Evolutionary conservation across 2,888 invertebrate genomes (phyloP), one percentile per base, ranked within the genome.

Genomic region (Cylloceria caligata): DNA sequence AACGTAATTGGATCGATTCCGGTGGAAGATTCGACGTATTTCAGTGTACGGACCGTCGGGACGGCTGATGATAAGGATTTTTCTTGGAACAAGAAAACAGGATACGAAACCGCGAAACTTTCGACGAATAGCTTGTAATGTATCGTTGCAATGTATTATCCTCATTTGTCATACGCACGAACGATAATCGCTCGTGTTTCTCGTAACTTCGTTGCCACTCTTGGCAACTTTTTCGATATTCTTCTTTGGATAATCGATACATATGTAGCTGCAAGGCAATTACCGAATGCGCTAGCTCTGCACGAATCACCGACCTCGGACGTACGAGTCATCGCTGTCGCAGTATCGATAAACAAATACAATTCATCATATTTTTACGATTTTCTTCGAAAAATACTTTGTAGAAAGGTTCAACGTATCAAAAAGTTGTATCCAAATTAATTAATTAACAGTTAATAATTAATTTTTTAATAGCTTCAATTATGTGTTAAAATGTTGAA

Each of bases 1-100:
- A 30, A 45, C 67, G 68, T 73, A 68, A 73, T 79, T 79, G 68
- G 39, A 62, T 68, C 47, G 55, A 76, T 65, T 27, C 36, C 42
- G 16, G 30, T 9, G 52, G 45, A 78, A 62, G 57, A 79, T 60
- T 67, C 65, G 52, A 57, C 64, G 30, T 6, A n/a, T 57, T 57
- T 57, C 30, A 3, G n/a, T 16, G 34, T 6, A 9, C 36, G 60
- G 60, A 60, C 60, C 19, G 60, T 60, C 60, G 34, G 1, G 9
- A 34, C 60, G n/a, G n/a, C n/a, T n/a, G n/a, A n/a, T 16, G 60
- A 60, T 60, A 60, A 60, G 60, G 16, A 60, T 16, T 30, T 16
- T 16, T 34, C 34, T 16, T n/a, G 11, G 16, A 30, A 30, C 30
- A n/a, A 57, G n/a, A 6, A 16, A 57, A 30, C 30, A 30, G 30